Evolutionary conservation across 2,113 vertebrate species (phyloP).

Genomic region (Lathamus discolor): DNA sequence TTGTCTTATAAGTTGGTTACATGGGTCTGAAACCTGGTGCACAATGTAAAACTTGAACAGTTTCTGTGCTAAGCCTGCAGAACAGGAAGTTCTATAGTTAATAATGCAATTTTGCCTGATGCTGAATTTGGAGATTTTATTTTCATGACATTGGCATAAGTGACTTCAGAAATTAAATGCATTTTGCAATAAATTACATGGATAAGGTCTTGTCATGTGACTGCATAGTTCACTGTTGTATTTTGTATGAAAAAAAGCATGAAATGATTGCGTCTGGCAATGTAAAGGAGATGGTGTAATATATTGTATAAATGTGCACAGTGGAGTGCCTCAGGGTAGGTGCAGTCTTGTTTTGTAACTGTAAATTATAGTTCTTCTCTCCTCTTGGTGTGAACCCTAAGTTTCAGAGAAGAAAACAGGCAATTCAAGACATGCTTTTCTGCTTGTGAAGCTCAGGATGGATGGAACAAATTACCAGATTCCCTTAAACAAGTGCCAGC

Average conservation of each 20-base stretch:
- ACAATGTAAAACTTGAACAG: neutral
- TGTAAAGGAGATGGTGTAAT: constrained; percentile 34
- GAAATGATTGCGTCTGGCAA: constrained; percentile 56
- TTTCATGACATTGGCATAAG: neutral
- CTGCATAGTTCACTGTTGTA: neutral
- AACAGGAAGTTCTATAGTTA: neutral
- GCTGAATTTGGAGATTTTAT: neutral
- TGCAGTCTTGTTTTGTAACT: constrained; percentile 22
- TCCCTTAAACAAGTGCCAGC: constrained; percentile 60
- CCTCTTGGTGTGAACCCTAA: constrained; percentile 51
- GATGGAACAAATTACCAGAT: constrained; percentile 58
- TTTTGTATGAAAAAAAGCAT: neutral
- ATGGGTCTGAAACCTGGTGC: neutral
- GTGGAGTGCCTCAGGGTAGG: constrained; percentile 19
- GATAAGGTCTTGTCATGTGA: neutral
- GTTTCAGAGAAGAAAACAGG: constrained; percentile 50
- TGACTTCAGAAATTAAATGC: constrained; percentile 19
- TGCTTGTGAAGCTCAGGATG: constrained; percentile 15
- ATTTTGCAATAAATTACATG: constrained; percentile 5
- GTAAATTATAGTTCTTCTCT: constrained; percentile 53
- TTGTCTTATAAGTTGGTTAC: neutral
- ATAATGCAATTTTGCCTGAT: neutral
- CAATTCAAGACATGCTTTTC: constrained; percentile 38
- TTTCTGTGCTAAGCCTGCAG: neutral
- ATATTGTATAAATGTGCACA: constrained; percentile 42